Conservation (phyloP, 2,797 vertebrate species). For the Argya squamiceps region DNA sequence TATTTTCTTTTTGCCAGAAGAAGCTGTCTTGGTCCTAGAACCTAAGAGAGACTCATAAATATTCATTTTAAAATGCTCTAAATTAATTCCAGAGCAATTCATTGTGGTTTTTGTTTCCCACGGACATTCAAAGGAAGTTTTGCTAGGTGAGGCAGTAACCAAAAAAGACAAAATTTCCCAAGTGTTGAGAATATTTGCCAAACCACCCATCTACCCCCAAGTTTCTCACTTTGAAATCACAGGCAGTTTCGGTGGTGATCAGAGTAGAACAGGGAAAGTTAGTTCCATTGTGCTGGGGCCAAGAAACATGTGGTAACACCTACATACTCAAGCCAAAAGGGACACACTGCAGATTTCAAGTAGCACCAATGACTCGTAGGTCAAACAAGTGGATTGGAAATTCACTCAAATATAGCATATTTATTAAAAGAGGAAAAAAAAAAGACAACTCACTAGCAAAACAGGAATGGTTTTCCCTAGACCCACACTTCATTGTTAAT, state of each 20-base stretch:
- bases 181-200: not conserved
- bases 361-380: not conserved
- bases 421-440: fast-evolving
- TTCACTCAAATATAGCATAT: not conserved
- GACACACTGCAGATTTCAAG: not conserved
- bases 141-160: not conserved
- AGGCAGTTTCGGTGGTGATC: not conserved
- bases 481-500: not conserved
- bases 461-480: not conserved
- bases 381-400: conserved; percentile 27
- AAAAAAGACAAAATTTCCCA: not conserved
- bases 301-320: not conserved
- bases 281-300: not conserved
- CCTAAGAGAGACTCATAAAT: not conserved
- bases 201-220: not conserved
- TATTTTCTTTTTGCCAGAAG: not conserved
- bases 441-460: not conserved
- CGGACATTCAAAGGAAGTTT: not conserved
- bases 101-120: not conserved
- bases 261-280: not conserved
- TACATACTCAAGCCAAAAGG: not conserved
- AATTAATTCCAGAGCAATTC: not conserved
- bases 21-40: not conserved
- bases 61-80: not conserved
- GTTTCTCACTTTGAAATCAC: not conserved